Base-by-base conservation (phyloP, 2,888 invertebrate species). In the Watsonalla cultraria region DNA sequence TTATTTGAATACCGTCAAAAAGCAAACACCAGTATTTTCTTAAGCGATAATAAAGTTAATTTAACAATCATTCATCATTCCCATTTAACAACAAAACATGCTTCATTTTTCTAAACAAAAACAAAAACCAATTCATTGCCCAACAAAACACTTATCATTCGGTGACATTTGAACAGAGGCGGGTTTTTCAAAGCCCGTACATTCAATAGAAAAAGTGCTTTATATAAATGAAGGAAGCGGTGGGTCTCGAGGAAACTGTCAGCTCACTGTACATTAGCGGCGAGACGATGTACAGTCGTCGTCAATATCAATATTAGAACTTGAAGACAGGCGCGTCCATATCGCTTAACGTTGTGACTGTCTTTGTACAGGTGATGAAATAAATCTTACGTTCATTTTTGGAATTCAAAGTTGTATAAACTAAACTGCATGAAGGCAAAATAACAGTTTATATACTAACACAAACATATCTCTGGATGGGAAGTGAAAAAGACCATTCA, bases 241-340 rank as follows among this genome's bases (percentile, higher is more conserved):
- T 58, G 57, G 54, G 54, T 55, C 55, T 60, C 58, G 56, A 58
- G 65, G 64, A 65, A 68, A 70, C 63, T 76, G 75, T 75, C 78
- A 63, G 56, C 64, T 75, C 70, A 73, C 67, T 68, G 73, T 70
- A 71, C 78, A 77, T 78, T 78, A 75, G 65, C 59, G 57, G 59
- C 52, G 55, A 49, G 64, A 71, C 72, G 57, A 62, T 65, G 77
- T 76, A 80, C 80, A 80, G 79, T 74, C 78, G 69, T 71, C 74
- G 71, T 78, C 81, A 81, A 80, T 81, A 79, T 77, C 73, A 78
- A 82, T 82, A 77, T 73, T 65, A 64, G 61, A 57, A 62, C 56
- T 59, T 58, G 67, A 53, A 55, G 59, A 56, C 62, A 61, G 62
- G 58, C 61, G 60, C 60, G 55, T 60, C 59, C 60, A 66, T 72